Percentiles rank a stretch among this genome's conserved stretches.
Conservation (phyloP, 37 sponge, comb jelly and placozoan species). For the Geodia barretti region DNA sequence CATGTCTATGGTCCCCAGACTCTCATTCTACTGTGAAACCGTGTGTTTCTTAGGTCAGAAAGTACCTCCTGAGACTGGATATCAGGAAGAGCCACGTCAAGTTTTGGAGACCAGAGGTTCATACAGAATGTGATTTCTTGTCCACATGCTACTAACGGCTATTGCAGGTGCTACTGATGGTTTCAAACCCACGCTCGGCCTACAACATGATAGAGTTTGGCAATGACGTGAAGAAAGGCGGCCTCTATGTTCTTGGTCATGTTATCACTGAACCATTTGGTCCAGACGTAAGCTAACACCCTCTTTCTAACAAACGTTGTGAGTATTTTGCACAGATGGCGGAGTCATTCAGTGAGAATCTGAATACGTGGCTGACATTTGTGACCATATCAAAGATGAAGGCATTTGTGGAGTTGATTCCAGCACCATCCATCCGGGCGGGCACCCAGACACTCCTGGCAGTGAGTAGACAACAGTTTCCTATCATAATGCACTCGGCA, state of each 20-base stretch:
- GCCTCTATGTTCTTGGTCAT: slow-evolving; percentile 86
- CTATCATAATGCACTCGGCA: too few relatives aligned
- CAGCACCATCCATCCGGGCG: slow-evolving; percentile 62
- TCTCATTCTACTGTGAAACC: background rate
- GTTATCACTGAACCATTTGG: slow-evolving; percentile 69
- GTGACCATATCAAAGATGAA: slow-evolving; percentile 87
- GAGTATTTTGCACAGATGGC: slow-evolving; percentile 48
- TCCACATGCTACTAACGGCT: background rate
- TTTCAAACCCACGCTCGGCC: slow-evolving; percentile 88
- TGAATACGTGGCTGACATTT: slow-evolving; percentile 90
- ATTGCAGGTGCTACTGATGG: slow-evolving; percentile 83
- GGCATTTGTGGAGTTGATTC: slow-evolving; percentile 93
- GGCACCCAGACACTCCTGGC: slow-evolving; percentile 86
- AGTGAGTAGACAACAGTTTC: too few relatives aligned
- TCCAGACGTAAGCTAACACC: slow-evolving; percentile 56
- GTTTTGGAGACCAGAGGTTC: slow-evolving; percentile 95
- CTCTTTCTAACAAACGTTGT: too few relatives aligned
- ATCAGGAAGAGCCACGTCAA: slow-evolving; percentile 95
- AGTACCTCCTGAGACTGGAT: slow-evolving; percentile 95
- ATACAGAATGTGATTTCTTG: background rate
- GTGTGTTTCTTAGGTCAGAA: slow-evolving; percentile 77
- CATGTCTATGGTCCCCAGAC: background rate
- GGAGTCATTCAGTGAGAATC: slow-evolving; percentile 39
- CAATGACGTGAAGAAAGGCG: slow-evolving; percentile 98
- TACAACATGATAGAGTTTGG: slow-evolving; percentile 85